Percentiles rank a stretch among this genome's conserved stretches.
phyloP scores from a whole-genome alignment of 53 echinoderm and acorn worm species.

The Holothuria leucospilota region DNA sequence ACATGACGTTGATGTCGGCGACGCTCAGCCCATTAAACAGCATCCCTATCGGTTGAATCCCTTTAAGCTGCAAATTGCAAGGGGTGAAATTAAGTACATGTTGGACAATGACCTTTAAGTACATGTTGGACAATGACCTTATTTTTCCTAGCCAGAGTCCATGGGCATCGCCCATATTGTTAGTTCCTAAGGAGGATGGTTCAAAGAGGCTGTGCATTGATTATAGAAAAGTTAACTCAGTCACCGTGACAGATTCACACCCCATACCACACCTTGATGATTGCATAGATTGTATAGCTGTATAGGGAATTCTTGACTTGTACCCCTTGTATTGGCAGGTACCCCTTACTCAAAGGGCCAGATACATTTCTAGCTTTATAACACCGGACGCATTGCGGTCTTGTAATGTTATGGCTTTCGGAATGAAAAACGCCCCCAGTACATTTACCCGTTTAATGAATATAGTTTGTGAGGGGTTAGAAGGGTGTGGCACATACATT shows the following conservation, averaged over 20 bases:
- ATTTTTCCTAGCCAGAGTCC: background rate
- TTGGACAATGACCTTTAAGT: too few species aligned
- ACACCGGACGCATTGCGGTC: too few species aligned
- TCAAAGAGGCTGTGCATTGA: slow-evolving; percentile 63
- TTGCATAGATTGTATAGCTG: too few species aligned
- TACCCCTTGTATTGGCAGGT: too few species aligned
- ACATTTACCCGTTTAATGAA: slow-evolving; percentile 43
- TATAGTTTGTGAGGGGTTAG: background rate
- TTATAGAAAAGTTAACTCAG: slow-evolving; percentile 75
- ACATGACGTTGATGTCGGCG: slow-evolving; percentile 70
- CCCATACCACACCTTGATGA: too few species aligned
- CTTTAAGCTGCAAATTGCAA: slow-evolving; percentile 41
- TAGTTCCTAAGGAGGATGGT: slow-evolving; percentile 62
- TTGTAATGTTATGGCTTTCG: slow-evolving; percentile 60
- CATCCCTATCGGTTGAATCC: slow-evolving; percentile 7
- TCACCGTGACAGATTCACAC: slow-evolving; percentile 62
- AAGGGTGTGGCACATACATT: too few species aligned
- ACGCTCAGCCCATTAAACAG: slow-evolving; percentile 51
- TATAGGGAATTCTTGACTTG: too few species aligned
- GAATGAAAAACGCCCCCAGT: slow-evolving; percentile 61
- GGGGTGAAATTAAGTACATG: background rate
- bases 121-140: too few species aligned
- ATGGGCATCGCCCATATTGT: slow-evolving; percentile 34
- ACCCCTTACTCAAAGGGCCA: too few species aligned
- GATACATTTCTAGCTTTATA: too few species aligned